These are phyloP conservation scores for Molorchus minor DNA, from an alignment of 2,888 invertebrate species.

Conservation along the genomic window DNA sequence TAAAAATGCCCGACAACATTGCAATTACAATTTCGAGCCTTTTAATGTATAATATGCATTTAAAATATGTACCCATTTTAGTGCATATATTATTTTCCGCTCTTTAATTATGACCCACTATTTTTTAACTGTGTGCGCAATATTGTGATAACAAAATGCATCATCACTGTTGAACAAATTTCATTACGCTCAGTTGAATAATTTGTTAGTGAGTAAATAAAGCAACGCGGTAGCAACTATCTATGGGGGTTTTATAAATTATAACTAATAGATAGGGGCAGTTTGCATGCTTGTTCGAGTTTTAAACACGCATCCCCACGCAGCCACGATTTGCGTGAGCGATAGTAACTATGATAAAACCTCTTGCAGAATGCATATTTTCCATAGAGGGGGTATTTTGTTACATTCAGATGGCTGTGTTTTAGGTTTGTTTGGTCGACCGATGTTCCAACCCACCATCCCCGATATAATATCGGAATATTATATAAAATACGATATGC, in stretches of 20 bases:
- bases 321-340: slow-evolving; percentile 46
- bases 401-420: slow-evolving; percentile 21
- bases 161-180: background rate
- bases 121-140: too few relatives aligned
- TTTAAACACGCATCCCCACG: slow-evolving; percentile 46
- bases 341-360: slow-evolving; percentile 36
- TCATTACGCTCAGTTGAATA: background rate
- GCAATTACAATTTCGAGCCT: background rate
- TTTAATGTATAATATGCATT: background rate
- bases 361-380: slow-evolving; percentile 47
- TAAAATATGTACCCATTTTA: background rate
- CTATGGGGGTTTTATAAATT: slow-evolving; percentile 25
- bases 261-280: slow-evolving; percentile 50
- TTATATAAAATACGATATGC: too few relatives aligned
- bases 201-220: slow-evolving; percentile 1
- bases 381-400: slow-evolving; percentile 28
- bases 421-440: slow-evolving; percentile 13
- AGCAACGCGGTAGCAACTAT: slow-evolving; percentile 1
- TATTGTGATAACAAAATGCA: too few relatives aligned
- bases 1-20: background rate
- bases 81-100: background rate
- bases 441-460: too few relatives aligned
- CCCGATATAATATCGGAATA: too few relatives aligned
- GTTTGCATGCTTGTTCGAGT: slow-evolving; percentile 44
- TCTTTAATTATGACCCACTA: background rate